These are phyloP conservation scores for Rana temporaria DNA, from an alignment of 2,113 vertebrate species.

Conservation along the genomic window DNA sequence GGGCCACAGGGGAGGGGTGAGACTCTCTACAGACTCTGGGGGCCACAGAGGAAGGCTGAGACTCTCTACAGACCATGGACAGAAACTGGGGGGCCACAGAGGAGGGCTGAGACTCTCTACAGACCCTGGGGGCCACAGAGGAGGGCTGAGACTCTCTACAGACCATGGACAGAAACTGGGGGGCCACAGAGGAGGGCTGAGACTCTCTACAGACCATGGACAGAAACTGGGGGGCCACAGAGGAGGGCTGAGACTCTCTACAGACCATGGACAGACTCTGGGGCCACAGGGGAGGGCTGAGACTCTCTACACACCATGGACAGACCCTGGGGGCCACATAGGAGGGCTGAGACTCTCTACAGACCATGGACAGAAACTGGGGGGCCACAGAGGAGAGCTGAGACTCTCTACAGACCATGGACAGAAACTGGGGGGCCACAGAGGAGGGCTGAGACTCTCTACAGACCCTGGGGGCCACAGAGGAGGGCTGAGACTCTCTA, in stretches of 20 bases:
- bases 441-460: conserved; percentile 44
- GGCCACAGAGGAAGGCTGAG: conserved; percentile 45
- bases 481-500: conserved; percentile 41
- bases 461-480: neutral
- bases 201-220: neutral
- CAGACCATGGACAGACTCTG: neutral
- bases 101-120: conserved; percentile 36
- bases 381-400: conserved; percentile 49
- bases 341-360: conserved; percentile 36
- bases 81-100: conserved; percentile 24
- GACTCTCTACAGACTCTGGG: neutral
- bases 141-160: conserved; percentile 28
- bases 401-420: neutral
- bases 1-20: conserved; percentile 48
- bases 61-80: neutral
- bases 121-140: conserved; percentile 23
- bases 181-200: conserved; percentile 48
- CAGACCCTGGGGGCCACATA: conserved; percentile 5
- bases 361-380: too few relatives aligned
- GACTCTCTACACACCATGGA: neutral
- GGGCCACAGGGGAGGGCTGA: conserved; percentile 48
- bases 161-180: too few relatives aligned
- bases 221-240: conserved; percentile 9
- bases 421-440: neutral
- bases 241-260: conserved; percentile 41